Conservation (phyloP, 2,888 invertebrate genomes). For the Kuschelorhynchus macadamiae region DNA sequence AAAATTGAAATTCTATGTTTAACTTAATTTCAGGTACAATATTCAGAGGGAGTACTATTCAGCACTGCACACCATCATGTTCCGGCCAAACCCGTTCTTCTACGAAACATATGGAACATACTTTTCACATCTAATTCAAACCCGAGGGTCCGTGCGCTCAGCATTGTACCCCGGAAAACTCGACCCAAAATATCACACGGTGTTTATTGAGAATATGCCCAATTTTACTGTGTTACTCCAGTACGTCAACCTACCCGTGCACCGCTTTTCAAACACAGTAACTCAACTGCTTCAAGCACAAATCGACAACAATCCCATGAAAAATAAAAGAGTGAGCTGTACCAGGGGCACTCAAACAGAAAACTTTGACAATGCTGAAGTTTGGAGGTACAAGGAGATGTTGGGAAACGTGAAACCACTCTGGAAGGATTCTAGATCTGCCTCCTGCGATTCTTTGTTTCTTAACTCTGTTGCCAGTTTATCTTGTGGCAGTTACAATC, state of each 20-base stretch:
- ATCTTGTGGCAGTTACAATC: background rate
- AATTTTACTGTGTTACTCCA: slow-evolving; percentile 50
- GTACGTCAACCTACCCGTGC: slow-evolving; percentile 52
- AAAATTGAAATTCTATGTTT: too few relatives aligned
- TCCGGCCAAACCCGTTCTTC: slow-evolving; percentile 55
- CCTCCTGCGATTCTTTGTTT: slow-evolving; percentile 6
- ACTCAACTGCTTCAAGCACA: background rate
- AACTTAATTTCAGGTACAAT: slow-evolving; percentile 51
- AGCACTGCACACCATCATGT: slow-evolving; percentile 49
- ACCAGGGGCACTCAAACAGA: slow-evolving; percentile 30
- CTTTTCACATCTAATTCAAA: slow-evolving; percentile 49
- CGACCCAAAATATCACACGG: slow-evolving; percentile 36
- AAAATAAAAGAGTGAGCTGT: background rate
- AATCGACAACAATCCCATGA: slow-evolving; percentile 7
- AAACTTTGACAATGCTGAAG: background rate
- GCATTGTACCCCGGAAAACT: slow-evolving; percentile 3
- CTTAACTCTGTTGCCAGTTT: background rate
- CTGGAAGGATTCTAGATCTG: slow-evolving; percentile 11
- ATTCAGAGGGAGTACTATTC: slow-evolving; percentile 53
- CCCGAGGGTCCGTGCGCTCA: slow-evolving; percentile 33
- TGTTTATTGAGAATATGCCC: slow-evolving; percentile 51
- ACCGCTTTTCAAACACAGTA: slow-evolving; percentile 11
- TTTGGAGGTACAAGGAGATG: slow-evolving; percentile 33
- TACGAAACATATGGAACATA: slow-evolving; percentile 51
- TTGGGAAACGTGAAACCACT: slow-evolving; percentile 19